Percentiles rank a stretch among this genome's conserved stretches.
phyloP scores from a whole-genome alignment of 2,888 invertebrate species.

The Phyto melanocephala region DNA sequence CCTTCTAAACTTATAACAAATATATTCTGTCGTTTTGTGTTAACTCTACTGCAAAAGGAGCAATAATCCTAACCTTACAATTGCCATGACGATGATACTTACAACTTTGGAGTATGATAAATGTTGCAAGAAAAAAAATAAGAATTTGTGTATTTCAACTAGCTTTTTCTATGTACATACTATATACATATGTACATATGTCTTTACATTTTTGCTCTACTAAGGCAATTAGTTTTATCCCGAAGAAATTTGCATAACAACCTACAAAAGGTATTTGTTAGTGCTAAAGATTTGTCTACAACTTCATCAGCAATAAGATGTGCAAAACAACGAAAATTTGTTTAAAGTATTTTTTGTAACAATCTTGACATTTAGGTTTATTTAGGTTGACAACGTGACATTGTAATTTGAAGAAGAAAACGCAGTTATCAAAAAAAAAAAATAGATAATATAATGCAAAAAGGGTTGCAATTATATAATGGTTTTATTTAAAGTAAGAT shows the following conservation, averaged over 20 bases:
- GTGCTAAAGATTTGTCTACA: not conserved
- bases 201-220: not conserved
- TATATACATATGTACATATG: no score
- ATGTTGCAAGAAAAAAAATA: not conserved
- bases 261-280: conserved; percentile 23
- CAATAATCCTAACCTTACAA: not conserved
- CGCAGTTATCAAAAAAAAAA: no score
- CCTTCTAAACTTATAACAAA: not conserved
- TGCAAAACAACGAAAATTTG: not conserved
- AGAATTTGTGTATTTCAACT: not conserved
- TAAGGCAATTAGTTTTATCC: conserved; percentile 53
- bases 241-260: conserved; percentile 49
- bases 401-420: not conserved
- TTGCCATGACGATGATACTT: not conserved
- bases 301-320: no score
- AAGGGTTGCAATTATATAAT: no score
- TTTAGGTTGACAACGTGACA: not conserved
- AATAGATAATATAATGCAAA: no score
- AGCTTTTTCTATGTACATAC: not conserved
- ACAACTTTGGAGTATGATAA: not conserved
- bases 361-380: not conserved
- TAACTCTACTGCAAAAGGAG: not conserved
- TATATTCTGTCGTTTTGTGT: not conserved
- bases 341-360: not conserved
- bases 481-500: no score